These are phyloP conservation scores for Drosophila athabasca DNA, from an alignment of 1,140 invertebrate genomes.

Conservation along the genomic window DNA sequence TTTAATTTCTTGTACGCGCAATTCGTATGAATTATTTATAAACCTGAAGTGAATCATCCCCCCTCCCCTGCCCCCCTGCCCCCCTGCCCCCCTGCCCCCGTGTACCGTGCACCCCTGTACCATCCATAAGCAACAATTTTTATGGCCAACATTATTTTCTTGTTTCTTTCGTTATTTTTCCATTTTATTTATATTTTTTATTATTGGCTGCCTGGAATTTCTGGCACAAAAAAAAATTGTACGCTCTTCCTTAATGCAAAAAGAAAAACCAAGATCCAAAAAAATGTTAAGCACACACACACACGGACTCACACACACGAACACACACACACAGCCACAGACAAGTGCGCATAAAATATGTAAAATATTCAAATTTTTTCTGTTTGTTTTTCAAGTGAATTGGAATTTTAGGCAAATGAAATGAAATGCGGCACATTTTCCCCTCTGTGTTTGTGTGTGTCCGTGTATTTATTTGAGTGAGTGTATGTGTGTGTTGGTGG, in stretches of 20 bases:
- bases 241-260: conserved; percentile 63
- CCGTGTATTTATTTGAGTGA: conserved; percentile 15
- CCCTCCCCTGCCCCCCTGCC: background rate
- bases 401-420: conserved; percentile 79
- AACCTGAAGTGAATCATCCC: conserved; percentile 42
- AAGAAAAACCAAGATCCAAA: conserved; percentile 38
- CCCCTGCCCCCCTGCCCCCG: background rate
- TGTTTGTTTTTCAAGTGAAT: conserved; percentile 64
- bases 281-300: conserved; percentile 56
- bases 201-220: conserved; percentile 73
- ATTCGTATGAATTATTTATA: conserved; percentile 78
- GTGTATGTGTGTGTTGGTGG: conserved; percentile 9
- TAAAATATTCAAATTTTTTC: conserved; percentile 70
- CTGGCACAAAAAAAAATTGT: conserved; percentile 52
- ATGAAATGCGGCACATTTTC: conserved; percentile 55
- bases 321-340: conserved; percentile 30
- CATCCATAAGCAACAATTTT: conserved; percentile 76
- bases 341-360: conserved; percentile 48
- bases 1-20: conserved; percentile 73
- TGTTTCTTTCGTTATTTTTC: conserved; percentile 17
- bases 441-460: background rate
- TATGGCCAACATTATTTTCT: conserved; percentile 62
- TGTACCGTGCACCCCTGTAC: background rate
- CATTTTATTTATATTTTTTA: conserved; percentile 60
- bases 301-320: conserved; percentile 10